Percentiles rank a stretch among this genome's conserved stretches.
Conservation (phyloP, 2,797 vertebrate genomes). For the Liparis tanakae region DNA sequence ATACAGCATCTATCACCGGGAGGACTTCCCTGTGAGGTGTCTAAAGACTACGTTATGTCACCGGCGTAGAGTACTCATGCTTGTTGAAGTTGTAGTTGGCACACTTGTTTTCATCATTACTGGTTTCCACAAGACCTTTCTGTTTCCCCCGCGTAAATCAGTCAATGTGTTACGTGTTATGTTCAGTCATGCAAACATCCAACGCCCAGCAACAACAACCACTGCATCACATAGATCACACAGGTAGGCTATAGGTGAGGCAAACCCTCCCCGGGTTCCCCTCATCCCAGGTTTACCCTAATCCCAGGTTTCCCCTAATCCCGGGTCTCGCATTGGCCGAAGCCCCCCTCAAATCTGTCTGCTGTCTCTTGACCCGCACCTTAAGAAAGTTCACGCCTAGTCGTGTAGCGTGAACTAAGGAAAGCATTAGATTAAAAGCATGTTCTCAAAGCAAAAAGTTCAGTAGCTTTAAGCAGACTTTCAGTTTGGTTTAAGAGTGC, state of each 20-base stretch:
- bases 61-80: too few relatives aligned
- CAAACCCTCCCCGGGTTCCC: background rate
- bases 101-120: too few relatives aligned
- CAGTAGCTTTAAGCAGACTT: background rate
- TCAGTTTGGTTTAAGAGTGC: too few relatives aligned
- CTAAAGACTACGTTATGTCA: too few relatives aligned
- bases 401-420: background rate
- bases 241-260: background rate
- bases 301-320: background rate
- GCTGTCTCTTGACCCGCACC: background rate
- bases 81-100: too few relatives aligned
- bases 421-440: background rate
- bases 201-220: background rate
- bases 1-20: background rate
- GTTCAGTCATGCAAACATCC: background rate
- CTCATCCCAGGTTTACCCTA: too few relatives aligned
- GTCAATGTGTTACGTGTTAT: background rate
- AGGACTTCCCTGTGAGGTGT: too few relatives aligned
- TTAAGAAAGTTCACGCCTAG: background rate
- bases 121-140: too few relatives aligned
- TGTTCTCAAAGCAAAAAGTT: background rate
- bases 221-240: background rate
- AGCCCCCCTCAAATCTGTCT: background rate
- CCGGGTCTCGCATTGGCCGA: background rate
- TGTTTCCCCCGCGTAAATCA: background rate